phyloP scores from a whole-genome alignment of 2,797 vertebrate genomes.

The Nasua narica region DNA sequence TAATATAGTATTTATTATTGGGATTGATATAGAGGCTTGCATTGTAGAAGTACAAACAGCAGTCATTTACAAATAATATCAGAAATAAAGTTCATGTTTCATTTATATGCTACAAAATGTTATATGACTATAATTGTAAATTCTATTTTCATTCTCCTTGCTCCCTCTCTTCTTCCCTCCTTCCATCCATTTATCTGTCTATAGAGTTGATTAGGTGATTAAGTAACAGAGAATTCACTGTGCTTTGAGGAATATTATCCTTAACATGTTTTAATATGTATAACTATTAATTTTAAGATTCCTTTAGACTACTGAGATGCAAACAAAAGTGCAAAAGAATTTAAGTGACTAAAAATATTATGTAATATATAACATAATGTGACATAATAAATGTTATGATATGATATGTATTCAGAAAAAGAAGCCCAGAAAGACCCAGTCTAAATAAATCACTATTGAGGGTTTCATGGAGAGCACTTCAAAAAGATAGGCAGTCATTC shows the following conservation, averaged over 20 bases:
- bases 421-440: neutral
- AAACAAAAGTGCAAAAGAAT: slow-evolving; percentile 21
- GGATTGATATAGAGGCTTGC: neutral
- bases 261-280: neutral
- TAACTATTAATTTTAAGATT: slow-evolving; percentile 6
- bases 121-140: neutral
- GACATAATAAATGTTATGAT: neutral
- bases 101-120: neutral
- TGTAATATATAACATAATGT: neutral
- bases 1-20: neutral
- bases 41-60: neutral
- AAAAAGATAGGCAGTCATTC: neutral
- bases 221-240: neutral
- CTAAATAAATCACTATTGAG: neutral
- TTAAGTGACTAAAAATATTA: neutral
- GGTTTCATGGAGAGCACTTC: neutral
- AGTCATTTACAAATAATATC: neutral
- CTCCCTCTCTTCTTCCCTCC: neutral
- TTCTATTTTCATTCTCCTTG: neutral
- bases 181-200: neutral
- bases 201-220: neutral
- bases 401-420: neutral
- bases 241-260: slow-evolving; percentile 3
- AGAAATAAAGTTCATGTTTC: neutral
- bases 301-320: neutral